phyloP scores from a whole-genome alignment of 2,113 vertebrate genomes.

The Onychostoma macrolepis region DNA sequence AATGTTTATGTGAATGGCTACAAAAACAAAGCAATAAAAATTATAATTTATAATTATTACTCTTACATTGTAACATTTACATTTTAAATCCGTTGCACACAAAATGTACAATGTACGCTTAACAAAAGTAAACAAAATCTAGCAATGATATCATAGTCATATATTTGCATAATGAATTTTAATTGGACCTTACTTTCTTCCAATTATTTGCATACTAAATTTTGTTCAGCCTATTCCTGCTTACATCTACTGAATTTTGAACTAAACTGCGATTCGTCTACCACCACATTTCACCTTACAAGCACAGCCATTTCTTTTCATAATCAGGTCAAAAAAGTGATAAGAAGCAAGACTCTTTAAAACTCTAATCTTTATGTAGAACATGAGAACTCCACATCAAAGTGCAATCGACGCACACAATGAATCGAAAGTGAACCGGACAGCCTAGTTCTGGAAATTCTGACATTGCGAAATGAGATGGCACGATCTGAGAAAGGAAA shows the following conservation, averaged over 20 bases:
- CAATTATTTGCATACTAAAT: not conserved
- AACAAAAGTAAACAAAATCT: not conserved
- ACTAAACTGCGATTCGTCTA: not conserved
- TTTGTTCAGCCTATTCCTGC: not conserved
- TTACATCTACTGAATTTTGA: not conserved
- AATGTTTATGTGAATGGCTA: too few species aligned
- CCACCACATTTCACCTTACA: not conserved
- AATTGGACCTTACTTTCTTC: not conserved
- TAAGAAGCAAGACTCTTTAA: not conserved
- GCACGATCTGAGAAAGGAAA: conserved; percentile 25
- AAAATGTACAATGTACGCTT: too few species aligned
- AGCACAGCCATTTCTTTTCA: not conserved
- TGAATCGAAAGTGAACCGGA: not conserved
- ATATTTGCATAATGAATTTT: not conserved
- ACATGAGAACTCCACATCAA: conserved; percentile 10
- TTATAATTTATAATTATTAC: too few species aligned
- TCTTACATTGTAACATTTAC: too few species aligned
- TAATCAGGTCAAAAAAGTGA: not conserved
- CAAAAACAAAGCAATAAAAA: too few species aligned
- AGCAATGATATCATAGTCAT: not conserved
- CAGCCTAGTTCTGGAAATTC: conserved; percentile 4
- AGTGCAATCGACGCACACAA: not conserved
- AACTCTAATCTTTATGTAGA: not conserved
- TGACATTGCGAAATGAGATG: conserved; percentile 12
- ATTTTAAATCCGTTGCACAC: too few species aligned